phyloP scores from a whole-genome alignment of 2,113 vertebrate species.

The Paradoxurus hermaphroditus region DNA sequence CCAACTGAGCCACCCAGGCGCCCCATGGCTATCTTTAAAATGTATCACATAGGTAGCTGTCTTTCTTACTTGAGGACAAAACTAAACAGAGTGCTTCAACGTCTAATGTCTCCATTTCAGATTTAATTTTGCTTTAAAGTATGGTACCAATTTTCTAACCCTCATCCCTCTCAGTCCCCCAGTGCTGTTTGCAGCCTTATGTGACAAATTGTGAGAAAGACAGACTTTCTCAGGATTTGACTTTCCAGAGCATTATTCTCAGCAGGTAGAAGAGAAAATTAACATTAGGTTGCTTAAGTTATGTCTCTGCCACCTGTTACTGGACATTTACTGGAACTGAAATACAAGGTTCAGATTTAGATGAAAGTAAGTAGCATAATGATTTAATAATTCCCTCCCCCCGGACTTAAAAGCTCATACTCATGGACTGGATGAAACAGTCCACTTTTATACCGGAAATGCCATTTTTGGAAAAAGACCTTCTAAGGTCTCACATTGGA shows the following conservation, averaged over 20 bases:
- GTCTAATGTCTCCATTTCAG: slow-evolving; percentile 10
- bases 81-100: not conserved
- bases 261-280: not conserved
- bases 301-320: not conserved
- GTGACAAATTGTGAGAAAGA: not conserved
- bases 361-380: not conserved
- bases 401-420: too few relatives aligned
- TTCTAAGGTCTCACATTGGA: not conserved
- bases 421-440: too few relatives aligned
- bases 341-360: not conserved
- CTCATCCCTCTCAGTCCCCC: not conserved
- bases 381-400: too few relatives aligned
- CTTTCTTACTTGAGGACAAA: not conserved
- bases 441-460: not conserved
- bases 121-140: not conserved
- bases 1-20: too few relatives aligned
- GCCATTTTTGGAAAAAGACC: not conserved
- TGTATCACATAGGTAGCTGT: not conserved
- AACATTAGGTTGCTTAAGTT: not conserved
- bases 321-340: not conserved
- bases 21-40: not conserved
- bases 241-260: not conserved
- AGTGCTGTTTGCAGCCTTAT: not conserved
- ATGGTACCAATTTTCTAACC: not conserved
- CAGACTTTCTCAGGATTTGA: not conserved